Base-by-base conservation (phyloP, 2,888 invertebrate species). In the Hypomecis punctinalis region DNA sequence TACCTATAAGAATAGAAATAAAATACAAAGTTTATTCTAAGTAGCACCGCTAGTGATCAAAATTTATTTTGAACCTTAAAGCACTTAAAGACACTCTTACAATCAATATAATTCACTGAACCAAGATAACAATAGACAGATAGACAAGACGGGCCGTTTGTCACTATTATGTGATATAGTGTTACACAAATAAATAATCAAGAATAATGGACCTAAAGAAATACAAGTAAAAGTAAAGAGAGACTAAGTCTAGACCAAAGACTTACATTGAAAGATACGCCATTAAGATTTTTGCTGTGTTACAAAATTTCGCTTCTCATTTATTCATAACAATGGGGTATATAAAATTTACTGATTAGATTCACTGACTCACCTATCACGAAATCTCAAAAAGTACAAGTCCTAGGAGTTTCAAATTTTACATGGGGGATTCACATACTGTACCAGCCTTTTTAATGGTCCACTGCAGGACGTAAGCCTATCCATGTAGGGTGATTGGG, bases 151-250 rank as follows among this genome's bases (percentile, higher is more conserved):
- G 6, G 40, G 9, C 47, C 58, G 6, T 58, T 48, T 45, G 10
- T 49, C 49, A 54, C 48, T 59, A 35, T 54, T 54, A 49, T 35
- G 43, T 58, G 36, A 63, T 53, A 56, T 13, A 62, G 39, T 43
- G 42, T 37, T 33, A 51, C 39, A 55, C 60, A 64, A 64, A 60
- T 60, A 64, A 59, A 64, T 60, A 64, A 60, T 35, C 35, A 58
- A 59, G 51, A 64, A 33, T 54, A 57, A 57, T 49, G 55, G 55
- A 23, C 1, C 55, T 37, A 54, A 43, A 45, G 9, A 48, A 58
- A 52, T 52, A 52, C 40, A 42, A n/a, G 52, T 52, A 40, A 40
- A 52, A 40, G 11, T 36, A 48, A 42, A 45, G 5, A 39, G 49
- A 47, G 10, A 13, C 49, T 35, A 42, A 51, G 47, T 51, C 57